Evolutionary conservation across 2,888 invertebrate genomes (phyloP).

Genomic region (Mongoloraphidia duomilia): DNA sequence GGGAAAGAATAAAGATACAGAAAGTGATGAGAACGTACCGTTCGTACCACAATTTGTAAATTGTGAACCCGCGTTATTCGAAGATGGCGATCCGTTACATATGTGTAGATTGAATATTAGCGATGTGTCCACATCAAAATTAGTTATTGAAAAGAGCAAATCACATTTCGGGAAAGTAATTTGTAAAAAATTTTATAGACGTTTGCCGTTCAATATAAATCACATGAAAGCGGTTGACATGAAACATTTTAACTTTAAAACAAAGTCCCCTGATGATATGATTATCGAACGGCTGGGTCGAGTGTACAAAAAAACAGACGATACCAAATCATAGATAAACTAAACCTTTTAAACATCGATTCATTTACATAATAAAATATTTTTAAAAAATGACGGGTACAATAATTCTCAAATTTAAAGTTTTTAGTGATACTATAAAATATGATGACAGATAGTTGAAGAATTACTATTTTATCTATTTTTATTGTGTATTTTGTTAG

Average conservation of each 20-base stretch:
- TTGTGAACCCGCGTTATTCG: conserved; percentile 23
- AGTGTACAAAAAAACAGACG: conserved; percentile 8
- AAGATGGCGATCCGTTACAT: conserved; percentile 22
- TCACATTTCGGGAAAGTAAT: conserved; percentile 38
- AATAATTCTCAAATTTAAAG: no score
- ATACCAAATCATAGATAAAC: no score
- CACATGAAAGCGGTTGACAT: conserved; percentile 10
- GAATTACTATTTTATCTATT: no score
- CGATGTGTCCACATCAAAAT: conserved; percentile 13
- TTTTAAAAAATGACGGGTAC: no score
- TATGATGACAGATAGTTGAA: no score
- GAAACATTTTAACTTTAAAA: conserved; percentile 38
- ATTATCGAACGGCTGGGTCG: conserved; percentile 28
- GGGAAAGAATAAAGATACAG: no score
- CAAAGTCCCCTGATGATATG: conserved; percentile 44
- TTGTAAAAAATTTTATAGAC: conserved; percentile 24
- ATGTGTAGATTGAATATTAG: conserved; percentile 22
- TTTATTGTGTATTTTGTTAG: no score
- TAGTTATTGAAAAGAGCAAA: conserved; percentile 19
- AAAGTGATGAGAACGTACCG: conserved; percentile 12
- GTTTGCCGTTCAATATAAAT: conserved; percentile 8
- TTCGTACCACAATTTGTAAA: conserved; percentile 27
- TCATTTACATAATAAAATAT: no score
- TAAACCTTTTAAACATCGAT: no score
- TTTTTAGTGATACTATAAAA: no score